Percentiles rank a stretch among this genome's conserved stretches.
Evolutionary conservation across 2,797 vertebrate genomes (phyloP).

Genomic region (Lepus oiostolus): DNA sequence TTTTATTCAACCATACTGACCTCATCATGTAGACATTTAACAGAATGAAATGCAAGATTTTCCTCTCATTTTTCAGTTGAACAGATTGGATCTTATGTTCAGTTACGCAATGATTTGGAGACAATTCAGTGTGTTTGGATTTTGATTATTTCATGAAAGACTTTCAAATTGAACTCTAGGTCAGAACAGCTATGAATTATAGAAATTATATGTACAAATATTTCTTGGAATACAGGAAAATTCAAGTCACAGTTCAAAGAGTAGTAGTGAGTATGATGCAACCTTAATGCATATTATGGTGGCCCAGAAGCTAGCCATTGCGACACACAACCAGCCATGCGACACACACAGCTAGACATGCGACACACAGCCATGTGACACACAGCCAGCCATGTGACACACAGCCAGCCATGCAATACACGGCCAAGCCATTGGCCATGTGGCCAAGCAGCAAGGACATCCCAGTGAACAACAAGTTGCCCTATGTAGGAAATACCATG

Average conservation of each 20-base stretch:
- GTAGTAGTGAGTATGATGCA: neutral
- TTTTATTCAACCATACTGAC: neutral
- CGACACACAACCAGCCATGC: no score
- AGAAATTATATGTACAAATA: neutral
- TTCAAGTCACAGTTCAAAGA: neutral
- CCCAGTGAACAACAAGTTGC: neutral
- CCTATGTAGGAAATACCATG: neutral
- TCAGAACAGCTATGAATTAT: neutral
- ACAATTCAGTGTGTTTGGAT: neutral
- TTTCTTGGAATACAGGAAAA: neutral
- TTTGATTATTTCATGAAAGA: neutral
- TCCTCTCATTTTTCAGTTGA: neutral
- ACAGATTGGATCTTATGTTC: neutral
- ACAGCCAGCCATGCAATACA: no score
- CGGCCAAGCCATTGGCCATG: no score
- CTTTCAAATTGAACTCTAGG: neutral
- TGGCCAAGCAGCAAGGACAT: neutral
- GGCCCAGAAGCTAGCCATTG: no score
- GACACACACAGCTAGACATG: no score
- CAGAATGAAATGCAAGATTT: neutral
- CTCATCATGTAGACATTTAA: neutral
- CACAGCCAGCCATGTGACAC: no score
- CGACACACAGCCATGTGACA: no score
- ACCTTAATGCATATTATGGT: neutral
- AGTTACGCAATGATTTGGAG: neutral